Base-by-base conservation (phyloP, 2,888 invertebrate species). In the Caenorhabditis sp. region DNA sequence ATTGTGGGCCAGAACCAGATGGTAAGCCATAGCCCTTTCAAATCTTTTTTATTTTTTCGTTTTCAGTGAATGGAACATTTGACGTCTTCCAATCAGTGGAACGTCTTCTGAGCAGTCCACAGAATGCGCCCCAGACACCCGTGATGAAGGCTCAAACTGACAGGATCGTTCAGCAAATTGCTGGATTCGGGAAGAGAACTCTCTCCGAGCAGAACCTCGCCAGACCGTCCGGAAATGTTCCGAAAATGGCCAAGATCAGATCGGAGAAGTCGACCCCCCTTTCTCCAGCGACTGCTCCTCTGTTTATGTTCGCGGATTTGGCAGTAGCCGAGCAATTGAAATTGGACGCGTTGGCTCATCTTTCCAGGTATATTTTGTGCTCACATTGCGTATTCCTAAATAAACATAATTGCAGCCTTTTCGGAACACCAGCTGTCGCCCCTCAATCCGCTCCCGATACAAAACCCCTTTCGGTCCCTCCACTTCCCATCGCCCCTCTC, bases 1-100 rank as follows among this genome's bases (percentile, higher is more conserved):
- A 89, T 71, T 85, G 85, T 39, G 89, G 89, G 1, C 89, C 89
- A 2, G 85, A 87, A 46, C 89, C 89, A 0, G 85, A 86, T 43
- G 80, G 81, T 81, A 39, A n/a, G n/a, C n/a, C n/a, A n/a, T n/a
- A n/a, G n/a, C n/a, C n/a, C n/a, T n/a, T n/a, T n/a, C n/a, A n/a
- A n/a, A n/a, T n/a, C n/a, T n/a, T n/a, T n/a, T n/a, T n/a, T n/a
- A n/a, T n/a, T n/a, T n/a, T 41, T 39, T 39, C 9, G 7, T 5
- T 43, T 77, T 53, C 61, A 77, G 74, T 55, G 20, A 46, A 43
- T 17, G 80, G 56, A 4, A 72, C 37, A 6, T 82, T 79, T 37
- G 82, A 82, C 35, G 79, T 76, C 2, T 74, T 61, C 41, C 52
- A 53, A 20, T 78, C 74, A 2, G 53, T 82, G n/a, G 80, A 80